phyloP scores from a whole-genome alignment of 2,797 vertebrate genomes.

The Macropodus opercularis region DNA sequence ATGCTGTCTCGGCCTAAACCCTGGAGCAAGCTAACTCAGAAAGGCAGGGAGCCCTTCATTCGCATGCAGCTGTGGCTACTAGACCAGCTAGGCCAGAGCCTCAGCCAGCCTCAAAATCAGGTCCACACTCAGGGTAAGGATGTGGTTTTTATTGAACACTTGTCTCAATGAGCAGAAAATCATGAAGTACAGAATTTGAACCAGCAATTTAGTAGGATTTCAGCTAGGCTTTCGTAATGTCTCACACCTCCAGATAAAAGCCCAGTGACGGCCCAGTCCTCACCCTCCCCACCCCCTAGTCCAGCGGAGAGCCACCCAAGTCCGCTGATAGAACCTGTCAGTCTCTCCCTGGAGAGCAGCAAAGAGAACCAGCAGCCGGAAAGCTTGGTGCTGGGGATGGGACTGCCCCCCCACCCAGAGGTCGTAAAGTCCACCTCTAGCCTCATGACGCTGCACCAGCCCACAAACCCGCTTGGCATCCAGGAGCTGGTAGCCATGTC shows the following conservation, averaged over 20 bases:
- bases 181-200: background rate
- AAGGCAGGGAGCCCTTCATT: constrained; percentile 97
- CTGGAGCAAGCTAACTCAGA: constrained; percentile 98
- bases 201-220: background rate
- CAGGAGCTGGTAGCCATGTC: constrained; percentile 98
- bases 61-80: constrained; percentile 99
- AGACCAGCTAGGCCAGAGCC: constrained; percentile 92
- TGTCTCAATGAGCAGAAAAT: background rate
- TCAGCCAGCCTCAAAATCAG: constrained; percentile 80
- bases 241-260: constrained; percentile 80
- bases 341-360: constrained; percentile 91
- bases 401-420: constrained; percentile 71
- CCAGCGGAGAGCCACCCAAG: constrained; percentile 86
- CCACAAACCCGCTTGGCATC: constrained; percentile 87
- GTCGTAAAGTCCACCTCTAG: constrained; percentile 82
- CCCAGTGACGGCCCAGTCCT: constrained; percentile 84
- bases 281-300: constrained; percentile 91
- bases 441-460: constrained; percentile 72
- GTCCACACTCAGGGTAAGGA: constrained; percentile 75
- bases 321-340: constrained; percentile 86
- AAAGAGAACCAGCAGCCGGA: constrained; percentile 97
- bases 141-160: background rate
- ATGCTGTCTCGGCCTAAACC: constrained; percentile 98
- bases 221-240: background rate
- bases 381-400: constrained; percentile 73